These are phyloP conservation scores for Pteruthius melanotis DNA, from an alignment of 2,113 vertebrate genomes.

Conservation along the genomic window DNA sequence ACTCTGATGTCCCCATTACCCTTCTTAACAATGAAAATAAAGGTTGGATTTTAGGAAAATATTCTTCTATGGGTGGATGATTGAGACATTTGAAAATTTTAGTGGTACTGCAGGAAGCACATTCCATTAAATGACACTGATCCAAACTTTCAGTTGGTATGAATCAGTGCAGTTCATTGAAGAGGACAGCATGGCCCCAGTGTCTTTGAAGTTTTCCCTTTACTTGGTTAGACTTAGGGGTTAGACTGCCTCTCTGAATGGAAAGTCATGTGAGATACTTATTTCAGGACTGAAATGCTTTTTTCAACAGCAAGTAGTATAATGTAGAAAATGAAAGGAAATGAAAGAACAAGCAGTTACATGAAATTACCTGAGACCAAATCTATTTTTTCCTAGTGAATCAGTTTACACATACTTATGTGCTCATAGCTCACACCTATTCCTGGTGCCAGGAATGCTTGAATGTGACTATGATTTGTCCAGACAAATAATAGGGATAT, in stretches of 20 bases:
- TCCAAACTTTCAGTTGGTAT: neutral
- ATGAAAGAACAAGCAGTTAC: neutral
- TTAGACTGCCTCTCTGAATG: neutral
- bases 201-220: neutral
- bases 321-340: neutral
- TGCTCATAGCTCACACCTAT: neutral
- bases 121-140: neutral
- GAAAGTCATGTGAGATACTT: neutral
- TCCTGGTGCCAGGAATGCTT: neutral
- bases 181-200: neutral
- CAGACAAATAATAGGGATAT: conserved; percentile 22
- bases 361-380: neutral
- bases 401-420: conserved; percentile 10
- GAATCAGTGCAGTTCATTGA: neutral
- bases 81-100: neutral
- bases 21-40: neutral
- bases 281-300: neutral
- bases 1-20: neutral
- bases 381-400: neutral
- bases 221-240: neutral
- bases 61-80: neutral
- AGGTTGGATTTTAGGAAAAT: neutral
- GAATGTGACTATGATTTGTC: neutral
- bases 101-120: neutral
- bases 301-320: neutral